Evolutionary conservation across 2,113 vertebrate genomes (phyloP).

Genomic region (Falco punctatus): DNA sequence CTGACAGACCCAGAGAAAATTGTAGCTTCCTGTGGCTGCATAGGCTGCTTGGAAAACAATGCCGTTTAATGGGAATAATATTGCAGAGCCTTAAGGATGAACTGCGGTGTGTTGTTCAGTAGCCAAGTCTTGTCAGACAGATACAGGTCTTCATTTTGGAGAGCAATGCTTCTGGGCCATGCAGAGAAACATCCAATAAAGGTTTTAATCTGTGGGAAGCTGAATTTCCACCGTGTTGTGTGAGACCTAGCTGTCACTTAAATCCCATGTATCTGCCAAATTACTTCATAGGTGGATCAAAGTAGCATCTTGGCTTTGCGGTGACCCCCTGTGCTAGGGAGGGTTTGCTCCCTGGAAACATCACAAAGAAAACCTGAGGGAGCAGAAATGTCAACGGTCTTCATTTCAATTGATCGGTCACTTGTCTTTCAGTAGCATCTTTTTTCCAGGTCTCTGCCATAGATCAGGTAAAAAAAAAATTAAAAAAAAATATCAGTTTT

Average conservation of each 20-base stretch:
- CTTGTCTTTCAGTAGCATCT: background rate
- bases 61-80: background rate
- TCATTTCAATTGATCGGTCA: background rate
- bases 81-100: background rate
- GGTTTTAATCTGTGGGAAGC: constrained; percentile 6
- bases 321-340: background rate
- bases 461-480: background rate
- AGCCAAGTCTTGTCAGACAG: background rate
- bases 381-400: background rate
- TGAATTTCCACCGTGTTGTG: background rate
- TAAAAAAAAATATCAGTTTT: background rate
- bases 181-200: constrained; percentile 11
- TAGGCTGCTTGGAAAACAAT: background rate
- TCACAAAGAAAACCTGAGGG: background rate
- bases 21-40: background rate
- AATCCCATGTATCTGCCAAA: background rate
- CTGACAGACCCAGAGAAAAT: background rate
- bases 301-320: background rate
- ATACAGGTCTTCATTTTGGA: background rate
- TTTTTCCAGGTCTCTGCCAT: background rate
- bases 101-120: background rate
- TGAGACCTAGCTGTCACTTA: background rate
- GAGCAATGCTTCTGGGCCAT: background rate
- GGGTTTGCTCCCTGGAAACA: background rate
- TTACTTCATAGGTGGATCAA: background rate